phyloP scores from a whole-genome alignment of 2,888 invertebrate species.

The Campoplex capitator region DNA sequence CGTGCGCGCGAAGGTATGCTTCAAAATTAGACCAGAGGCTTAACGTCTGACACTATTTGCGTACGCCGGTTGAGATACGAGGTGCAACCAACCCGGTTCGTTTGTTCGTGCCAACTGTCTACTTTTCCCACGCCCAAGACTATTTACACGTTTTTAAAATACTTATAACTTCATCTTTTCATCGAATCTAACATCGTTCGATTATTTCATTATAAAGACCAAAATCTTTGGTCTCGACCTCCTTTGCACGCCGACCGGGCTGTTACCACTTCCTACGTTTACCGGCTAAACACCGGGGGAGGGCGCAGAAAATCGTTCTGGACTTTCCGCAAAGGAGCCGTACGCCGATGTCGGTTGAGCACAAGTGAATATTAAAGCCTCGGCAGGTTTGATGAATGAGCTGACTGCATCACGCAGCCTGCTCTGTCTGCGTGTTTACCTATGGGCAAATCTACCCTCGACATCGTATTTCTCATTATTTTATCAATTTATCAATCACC shows the following conservation, averaged over 20 bases:
- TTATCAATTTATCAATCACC: too few species aligned
- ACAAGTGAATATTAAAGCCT: slow-evolving; percentile 28
- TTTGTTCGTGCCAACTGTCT: slow-evolving; percentile 8
- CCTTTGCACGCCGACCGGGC: slow-evolving; percentile 4
- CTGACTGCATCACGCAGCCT: slow-evolving; percentile 55
- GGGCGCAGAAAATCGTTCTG: slow-evolving; percentile 1
- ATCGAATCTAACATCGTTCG: too few species aligned
- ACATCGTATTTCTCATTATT: too few species aligned
- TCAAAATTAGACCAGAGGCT: slow-evolving; percentile 40
- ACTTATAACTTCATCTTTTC: too few species aligned
- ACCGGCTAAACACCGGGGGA: slow-evolving; percentile 49
- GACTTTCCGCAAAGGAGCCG: not conserved
- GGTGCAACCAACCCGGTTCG: not conserved
- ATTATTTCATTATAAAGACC: too few species aligned
- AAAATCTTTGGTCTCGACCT: too few species aligned
- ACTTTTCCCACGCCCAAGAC: not conserved
- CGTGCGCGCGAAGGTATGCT: not conserved
- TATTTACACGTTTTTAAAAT: too few species aligned
- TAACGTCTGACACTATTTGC: slow-evolving; percentile 27
- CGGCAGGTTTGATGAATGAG: slow-evolving; percentile 59
- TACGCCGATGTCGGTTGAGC: not conserved
- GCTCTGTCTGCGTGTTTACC: not conserved
- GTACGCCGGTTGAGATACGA: not conserved
- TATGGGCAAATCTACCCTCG: not conserved
- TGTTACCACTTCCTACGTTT: slow-evolving; percentile 60